Base-by-base conservation (phyloP, 2,888 invertebrate genomes). In the Sympetrum striolatum region DNA sequence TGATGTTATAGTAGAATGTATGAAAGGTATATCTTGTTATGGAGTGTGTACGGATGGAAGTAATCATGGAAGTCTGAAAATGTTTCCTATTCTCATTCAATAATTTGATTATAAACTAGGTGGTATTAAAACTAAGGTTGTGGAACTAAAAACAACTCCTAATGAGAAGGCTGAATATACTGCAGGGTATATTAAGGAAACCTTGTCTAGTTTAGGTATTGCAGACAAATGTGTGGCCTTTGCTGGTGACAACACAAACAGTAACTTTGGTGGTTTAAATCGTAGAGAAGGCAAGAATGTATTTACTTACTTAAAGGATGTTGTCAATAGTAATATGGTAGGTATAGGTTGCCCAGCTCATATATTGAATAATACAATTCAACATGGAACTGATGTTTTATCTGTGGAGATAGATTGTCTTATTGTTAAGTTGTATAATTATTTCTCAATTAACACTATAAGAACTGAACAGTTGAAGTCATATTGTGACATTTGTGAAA, bases 381-480 rank as follows among this genome's bases (percentile, higher is more conserved):
- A 93, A 91, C 92, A 91, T 60, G 93, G 93, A 90, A 92, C 92
- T 58, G 93, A 93, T 91, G 90, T 91, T 79, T 90, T 93, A 58
- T 92, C 93, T 25, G 90, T 93, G 90, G 93, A 93, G 90, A 91
- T 93, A 86, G 92, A 93, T 92, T 91, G 82, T 86, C 92, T 93
- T 73, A 91, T 93, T 90, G 90, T 91, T 22, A 93, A 93, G 92
- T 92, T 93, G 81, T 93, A 93, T 91, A 92, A 91, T 58, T 92
- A 93, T 92, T 93, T 93, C 91, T 91, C 92, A 90, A 93, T 92
- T 90, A 93, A 92, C 91, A 93, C 93, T 37, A 92, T 93, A 37
- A 91, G 93, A 81, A 92, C 92, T 39, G 92, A 92, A 91, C 90
- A 82, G 81, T 90, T 93, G 35, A 93, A 93, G 92, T 91, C 92